These are phyloP conservation scores for Hirtodrosophila histrioides DNA, from an alignment of 2,888 invertebrate species.

Conservation along the genomic window DNA sequence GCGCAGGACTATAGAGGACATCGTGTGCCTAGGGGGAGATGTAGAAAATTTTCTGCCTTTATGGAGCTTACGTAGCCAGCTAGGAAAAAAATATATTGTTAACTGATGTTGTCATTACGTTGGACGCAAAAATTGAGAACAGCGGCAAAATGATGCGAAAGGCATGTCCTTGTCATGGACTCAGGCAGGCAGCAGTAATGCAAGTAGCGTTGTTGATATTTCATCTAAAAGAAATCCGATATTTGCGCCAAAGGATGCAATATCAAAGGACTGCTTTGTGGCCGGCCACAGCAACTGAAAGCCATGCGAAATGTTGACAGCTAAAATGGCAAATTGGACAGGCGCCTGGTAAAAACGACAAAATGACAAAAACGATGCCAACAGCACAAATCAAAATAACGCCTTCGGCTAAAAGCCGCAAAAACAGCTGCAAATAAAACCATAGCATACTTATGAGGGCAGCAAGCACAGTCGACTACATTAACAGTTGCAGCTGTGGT, in stretches of 20 bases:
- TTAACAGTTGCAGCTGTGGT: constrained; percentile 70
- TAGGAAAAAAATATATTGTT: constrained; percentile 50
- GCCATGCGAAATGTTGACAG: constrained; percentile 65
- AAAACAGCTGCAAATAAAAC: constrained; percentile 10
- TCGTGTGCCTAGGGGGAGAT: not conserved
- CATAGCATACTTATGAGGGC: constrained; percentile 35
- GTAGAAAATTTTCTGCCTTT: not conserved
- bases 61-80: constrained; percentile 3
- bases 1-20: constrained; percentile 17
- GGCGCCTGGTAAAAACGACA: constrained; percentile 26
- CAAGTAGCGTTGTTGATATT: constrained; percentile 47
- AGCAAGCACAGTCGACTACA: constrained; percentile 14
- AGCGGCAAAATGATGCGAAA: constrained; percentile 28
- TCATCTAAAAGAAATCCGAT: constrained; percentile 67
- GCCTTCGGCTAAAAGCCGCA: constrained; percentile 20
- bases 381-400: constrained; percentile 49
- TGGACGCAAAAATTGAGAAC: constrained; percentile 35
- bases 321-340: constrained; percentile 72
- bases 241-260: constrained; percentile 76
- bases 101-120: constrained; percentile 72
- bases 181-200: constrained; percentile 33
- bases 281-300: constrained; percentile 46
- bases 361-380: constrained; percentile 32
- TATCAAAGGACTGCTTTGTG: constrained; percentile 76
- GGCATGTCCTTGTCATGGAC: constrained; percentile 45